phyloP scores from a whole-genome alignment of 2,888 invertebrate genomes.

The Seira sanloemensis region DNA sequence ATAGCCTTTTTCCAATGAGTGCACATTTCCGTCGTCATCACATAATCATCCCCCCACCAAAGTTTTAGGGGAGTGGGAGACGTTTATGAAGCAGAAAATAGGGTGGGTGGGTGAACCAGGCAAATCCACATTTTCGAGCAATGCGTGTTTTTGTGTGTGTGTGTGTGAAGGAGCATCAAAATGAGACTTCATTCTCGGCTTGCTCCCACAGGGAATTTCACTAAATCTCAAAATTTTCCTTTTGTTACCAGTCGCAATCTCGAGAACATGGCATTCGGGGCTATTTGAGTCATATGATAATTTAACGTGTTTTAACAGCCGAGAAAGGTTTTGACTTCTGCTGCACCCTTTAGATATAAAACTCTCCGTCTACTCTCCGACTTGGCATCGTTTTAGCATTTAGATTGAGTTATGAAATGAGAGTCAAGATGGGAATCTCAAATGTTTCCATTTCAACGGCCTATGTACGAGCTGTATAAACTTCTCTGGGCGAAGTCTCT shows the following conservation, averaged over 20 bases:
- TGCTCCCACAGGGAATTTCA: slow-evolving; percentile 66
- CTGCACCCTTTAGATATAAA: not conserved
- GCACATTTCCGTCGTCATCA: not conserved
- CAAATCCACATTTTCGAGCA: slow-evolving; percentile 31
- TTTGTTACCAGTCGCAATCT: not conserved
- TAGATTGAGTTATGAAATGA: slow-evolving; percentile 4
- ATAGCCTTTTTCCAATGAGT: slow-evolving; percentile 38
- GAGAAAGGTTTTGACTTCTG: no score
- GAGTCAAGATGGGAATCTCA: not conserved
- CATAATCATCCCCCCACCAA: slow-evolving; percentile 59
- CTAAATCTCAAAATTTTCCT: not conserved
- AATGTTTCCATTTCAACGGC: not conserved
- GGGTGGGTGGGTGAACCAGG: slow-evolving; percentile 35
- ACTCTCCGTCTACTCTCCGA: not conserved
- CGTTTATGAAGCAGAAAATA: slow-evolving; percentile 71
- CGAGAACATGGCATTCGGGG: not conserved
- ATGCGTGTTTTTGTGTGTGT: slow-evolving; percentile 51
- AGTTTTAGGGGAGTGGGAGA: slow-evolving; percentile 59
- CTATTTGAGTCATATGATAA: not conserved
- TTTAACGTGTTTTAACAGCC: not conserved
- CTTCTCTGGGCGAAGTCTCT: no score
- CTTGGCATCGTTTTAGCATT: slow-evolving; percentile 11
- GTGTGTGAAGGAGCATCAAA: slow-evolving; percentile 72
- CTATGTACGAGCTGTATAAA: not conserved
- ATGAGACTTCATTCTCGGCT: slow-evolving; percentile 61